Percentiles rank a stretch among this genome's conserved stretches.
These are phyloP conservation scores for Hirtodrosophila cameraria DNA, from an alignment of 2,888 invertebrate genomes.

Conservation along the genomic window DNA sequence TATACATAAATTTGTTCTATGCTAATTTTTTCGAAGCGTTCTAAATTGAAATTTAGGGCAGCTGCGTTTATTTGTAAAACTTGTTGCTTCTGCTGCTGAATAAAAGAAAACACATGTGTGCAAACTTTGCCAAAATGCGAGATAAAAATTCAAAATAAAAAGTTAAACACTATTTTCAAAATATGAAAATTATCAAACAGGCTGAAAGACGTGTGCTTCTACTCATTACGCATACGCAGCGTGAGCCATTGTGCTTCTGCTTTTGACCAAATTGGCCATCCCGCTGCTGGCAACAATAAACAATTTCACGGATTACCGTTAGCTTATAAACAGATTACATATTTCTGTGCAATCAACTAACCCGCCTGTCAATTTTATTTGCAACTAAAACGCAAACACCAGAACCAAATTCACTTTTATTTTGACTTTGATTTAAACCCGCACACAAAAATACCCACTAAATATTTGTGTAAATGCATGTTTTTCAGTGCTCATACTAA, in stretches of 20 bases:
- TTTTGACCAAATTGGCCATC: conserved; percentile 16
- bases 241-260: conserved; percentile 20
- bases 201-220: too few species aligned
- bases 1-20: conserved; percentile 37
- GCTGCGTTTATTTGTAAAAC: conserved; percentile 73
- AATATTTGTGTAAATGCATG: not conserved
- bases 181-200: conserved; percentile 6
- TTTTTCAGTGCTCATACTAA: conserved; percentile 3
- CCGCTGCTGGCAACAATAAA: conserved; percentile 24
- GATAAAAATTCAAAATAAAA: conserved; percentile 16
- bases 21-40: conserved; percentile 22
- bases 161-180: conserved; percentile 22
- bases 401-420: conserved; percentile 54
- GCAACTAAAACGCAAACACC: conserved; percentile 30
- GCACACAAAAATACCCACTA: too few species aligned
- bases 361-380: conserved; percentile 23
- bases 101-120: conserved; percentile 73
- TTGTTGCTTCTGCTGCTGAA: conserved; percentile 41
- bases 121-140: conserved; percentile 60
- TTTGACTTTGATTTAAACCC: not conserved
- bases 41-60: conserved; percentile 68
- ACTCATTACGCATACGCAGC: conserved; percentile 65
- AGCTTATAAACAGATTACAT: conserved; percentile 56
- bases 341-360: conserved; percentile 42
- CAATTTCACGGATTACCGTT: conserved; percentile 32